Percentiles rank a stretch among this genome's conserved stretches.
phyloP scores from a whole-genome alignment of 2,113 vertebrate genomes.

The Cyanistes caeruleus region DNA sequence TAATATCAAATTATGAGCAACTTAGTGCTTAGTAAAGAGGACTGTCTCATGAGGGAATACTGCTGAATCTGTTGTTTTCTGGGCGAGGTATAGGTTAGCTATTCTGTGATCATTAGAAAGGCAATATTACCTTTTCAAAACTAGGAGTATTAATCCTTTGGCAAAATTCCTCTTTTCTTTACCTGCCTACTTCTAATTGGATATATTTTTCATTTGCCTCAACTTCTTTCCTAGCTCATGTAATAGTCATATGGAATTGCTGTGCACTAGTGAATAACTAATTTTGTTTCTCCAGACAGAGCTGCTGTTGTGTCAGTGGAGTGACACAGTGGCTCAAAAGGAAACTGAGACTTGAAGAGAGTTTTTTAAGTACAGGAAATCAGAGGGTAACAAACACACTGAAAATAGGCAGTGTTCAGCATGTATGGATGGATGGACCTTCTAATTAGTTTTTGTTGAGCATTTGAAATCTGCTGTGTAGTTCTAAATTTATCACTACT shows the following conservation, averaged over 20 bases:
- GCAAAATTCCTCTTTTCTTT: neutral
- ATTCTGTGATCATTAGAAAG: neutral
- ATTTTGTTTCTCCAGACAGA: constrained; percentile 37
- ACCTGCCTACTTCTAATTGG: neutral
- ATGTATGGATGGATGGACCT: neutral
- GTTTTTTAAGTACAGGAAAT: neutral
- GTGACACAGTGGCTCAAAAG: neutral
- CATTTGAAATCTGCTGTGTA: neutral
- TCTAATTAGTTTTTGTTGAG: neutral
- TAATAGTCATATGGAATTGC: neutral
- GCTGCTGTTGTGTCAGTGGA: constrained; percentile 5
- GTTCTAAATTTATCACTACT: neutral
- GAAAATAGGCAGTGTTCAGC: neutral
- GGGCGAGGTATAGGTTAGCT: neutral
- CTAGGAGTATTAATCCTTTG: neutral
- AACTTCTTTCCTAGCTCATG: neutral
- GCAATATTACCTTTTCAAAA: neutral
- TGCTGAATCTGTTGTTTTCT: neutral
- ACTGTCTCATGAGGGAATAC: neutral
- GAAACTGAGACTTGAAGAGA: neutral
- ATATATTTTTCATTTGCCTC: neutral
- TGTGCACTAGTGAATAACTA: constrained; percentile 41
- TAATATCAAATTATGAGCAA: neutral
- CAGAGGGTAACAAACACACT: neutral
- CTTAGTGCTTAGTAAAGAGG: neutral